phyloP scores from a whole-genome alignment of 2,888 invertebrate species.

The Pyrgus malvae region DNA sequence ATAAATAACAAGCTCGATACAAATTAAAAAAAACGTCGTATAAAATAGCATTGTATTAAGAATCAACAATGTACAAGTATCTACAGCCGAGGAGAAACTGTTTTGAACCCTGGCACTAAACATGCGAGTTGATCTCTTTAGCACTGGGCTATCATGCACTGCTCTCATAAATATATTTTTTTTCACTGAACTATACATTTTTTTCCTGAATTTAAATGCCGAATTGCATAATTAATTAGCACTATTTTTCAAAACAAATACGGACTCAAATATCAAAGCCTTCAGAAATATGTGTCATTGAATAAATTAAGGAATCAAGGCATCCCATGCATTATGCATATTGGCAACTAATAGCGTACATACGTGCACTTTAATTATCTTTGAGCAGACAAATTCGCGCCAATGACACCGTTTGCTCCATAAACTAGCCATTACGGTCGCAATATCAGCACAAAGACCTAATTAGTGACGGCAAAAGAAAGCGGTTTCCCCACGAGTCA shows the following conservation, averaged over 20 bases:
- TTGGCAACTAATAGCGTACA: slow-evolving; percentile 34
- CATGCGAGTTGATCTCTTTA: too few species aligned
- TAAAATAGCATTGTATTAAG: too few species aligned
- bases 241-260: neutral
- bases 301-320: slow-evolving; percentile 45
- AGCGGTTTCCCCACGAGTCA: slow-evolving; percentile 60
- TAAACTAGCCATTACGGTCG: slow-evolving; percentile 36
- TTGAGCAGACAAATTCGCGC: slow-evolving; percentile 14
- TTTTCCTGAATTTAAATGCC: too few species aligned
- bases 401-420: slow-evolving; percentile 11
- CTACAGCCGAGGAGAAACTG: too few species aligned
- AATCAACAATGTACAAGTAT: too few species aligned
- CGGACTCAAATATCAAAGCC: neutral
- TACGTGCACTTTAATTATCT: slow-evolving; percentile 25
- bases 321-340: slow-evolving; percentile 53
- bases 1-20: too few species aligned
- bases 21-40: too few species aligned
- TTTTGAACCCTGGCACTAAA: too few species aligned
- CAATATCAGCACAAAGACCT: slow-evolving; percentile 45
- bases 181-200: too few species aligned
- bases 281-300: slow-evolving; percentile 41
- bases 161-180: too few species aligned
- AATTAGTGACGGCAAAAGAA: slow-evolving; percentile 54
- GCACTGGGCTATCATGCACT: too few species aligned
- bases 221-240: too few species aligned